phyloP scores from a whole-genome alignment of 2,113 vertebrate species.

The Apeltes quadracus region DNA sequence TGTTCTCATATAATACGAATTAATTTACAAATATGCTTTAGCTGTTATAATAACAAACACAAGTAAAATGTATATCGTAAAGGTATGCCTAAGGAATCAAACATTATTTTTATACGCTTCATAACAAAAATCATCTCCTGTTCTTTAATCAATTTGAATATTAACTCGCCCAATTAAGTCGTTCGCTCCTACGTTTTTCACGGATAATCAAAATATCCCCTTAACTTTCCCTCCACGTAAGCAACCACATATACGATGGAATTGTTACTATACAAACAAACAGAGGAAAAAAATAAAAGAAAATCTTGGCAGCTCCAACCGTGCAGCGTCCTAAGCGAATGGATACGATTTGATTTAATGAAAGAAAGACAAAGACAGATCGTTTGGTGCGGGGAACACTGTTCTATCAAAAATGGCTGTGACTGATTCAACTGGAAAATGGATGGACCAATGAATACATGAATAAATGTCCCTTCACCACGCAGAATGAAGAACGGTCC shows the following conservation, averaged over 20 bases:
- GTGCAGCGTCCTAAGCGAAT: slow-evolving; percentile 22
- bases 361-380: slow-evolving; percentile 63
- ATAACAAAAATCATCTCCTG: neutral
- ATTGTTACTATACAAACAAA: slow-evolving; percentile 32
- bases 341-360: slow-evolving; percentile 46
- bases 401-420: slow-evolving; percentile 48
- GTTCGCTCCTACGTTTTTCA: neutral
- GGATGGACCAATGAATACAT: slow-evolving; percentile 57
- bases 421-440: slow-evolving; percentile 52
- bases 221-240: neutral
- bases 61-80: neutral
- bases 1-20: neutral
- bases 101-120: neutral
- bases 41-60: neutral
- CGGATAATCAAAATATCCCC: neutral
- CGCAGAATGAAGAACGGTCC: slow-evolving; percentile 35
- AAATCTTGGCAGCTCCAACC: slow-evolving; percentile 35
- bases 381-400: slow-evolving; percentile 48
- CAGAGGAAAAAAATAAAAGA: neutral
- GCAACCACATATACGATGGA: neutral
- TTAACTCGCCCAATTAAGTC: neutral
- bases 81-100: neutral
- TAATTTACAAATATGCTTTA: neutral
- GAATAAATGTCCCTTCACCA: slow-evolving; percentile 43
- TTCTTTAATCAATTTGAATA: neutral